A percentile compares a stretch with the other conserved stretches of the same genome.
Conservation (phyloP, 2,888 invertebrate species). For the Lepas anatifera region DNA sequence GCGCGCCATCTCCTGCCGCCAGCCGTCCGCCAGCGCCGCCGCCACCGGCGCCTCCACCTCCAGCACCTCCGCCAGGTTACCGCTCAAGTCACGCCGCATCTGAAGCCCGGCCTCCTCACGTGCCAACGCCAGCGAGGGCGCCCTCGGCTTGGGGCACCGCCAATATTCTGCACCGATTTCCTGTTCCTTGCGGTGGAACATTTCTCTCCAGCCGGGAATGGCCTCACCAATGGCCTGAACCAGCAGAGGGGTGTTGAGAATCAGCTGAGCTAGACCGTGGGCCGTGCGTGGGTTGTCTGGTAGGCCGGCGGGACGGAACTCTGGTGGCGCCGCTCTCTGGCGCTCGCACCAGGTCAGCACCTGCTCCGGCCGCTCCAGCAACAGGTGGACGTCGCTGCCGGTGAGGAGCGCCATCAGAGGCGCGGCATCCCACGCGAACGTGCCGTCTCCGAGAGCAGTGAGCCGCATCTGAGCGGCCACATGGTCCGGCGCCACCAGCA, state of each 20-base stretch:
- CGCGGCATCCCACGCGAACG: not conserved
- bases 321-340: not conserved
- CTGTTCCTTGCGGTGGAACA: not conserved
- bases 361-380: not conserved
- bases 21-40: not conserved
- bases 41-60: too few species aligned
- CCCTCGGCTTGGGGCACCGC: not conserved
- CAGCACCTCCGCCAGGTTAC: not conserved
- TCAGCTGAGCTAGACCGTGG: not conserved
- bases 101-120: not conserved
- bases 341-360: not conserved
- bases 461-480: not conserved
- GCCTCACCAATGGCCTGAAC: not conserved
- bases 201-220: not conserved
- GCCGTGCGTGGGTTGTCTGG: not conserved
- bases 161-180: too few species aligned
- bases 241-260: not conserved
- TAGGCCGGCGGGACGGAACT: not conserved
- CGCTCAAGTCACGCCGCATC: not conserved
- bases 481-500: not conserved
- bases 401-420: not conserved
- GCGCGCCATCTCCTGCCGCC: not conserved
- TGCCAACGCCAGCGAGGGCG: not conserved
- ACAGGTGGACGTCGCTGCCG: not conserved
- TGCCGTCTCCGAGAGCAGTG: not conserved